Percentiles rank a stretch among this genome's conserved stretches.
These are phyloP conservation scores for Scomber japonicus DNA, from an alignment of 2,113 vertebrate genomes.

Conservation along the genomic window DNA sequence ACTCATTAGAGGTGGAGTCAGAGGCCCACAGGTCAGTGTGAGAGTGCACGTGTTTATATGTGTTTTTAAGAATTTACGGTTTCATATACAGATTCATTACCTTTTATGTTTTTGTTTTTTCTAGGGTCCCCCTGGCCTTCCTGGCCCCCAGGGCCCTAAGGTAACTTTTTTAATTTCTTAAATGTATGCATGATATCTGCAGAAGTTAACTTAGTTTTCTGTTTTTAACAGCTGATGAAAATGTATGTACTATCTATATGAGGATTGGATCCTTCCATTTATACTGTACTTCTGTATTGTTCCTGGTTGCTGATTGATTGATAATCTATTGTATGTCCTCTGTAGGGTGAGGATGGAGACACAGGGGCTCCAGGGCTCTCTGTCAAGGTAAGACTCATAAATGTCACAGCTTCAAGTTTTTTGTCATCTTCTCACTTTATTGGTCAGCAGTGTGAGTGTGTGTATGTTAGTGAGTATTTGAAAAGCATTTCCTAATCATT, in stretches of 20 bases:
- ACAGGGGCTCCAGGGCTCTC: constrained; percentile 77
- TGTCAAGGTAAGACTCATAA: constrained; percentile 76
- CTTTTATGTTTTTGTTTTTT: neutral
- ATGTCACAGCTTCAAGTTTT: neutral
- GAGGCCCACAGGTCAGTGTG: constrained; percentile 80
- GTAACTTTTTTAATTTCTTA: constrained; percentile 61
- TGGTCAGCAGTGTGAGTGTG: neutral
- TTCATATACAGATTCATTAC: neutral
- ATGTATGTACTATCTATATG: neutral
- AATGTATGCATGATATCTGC: neutral
- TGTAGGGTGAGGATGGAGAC: constrained; percentile 83
- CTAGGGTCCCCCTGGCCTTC: constrained; percentile 76
- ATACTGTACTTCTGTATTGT: neutral
- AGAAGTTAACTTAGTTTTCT: neutral
- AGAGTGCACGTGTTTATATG: neutral
- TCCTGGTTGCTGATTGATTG: neutral
- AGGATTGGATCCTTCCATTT: neutral
- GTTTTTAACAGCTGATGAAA: neutral
- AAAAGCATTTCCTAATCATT: neutral
- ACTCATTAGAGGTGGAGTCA: constrained; percentile 70
- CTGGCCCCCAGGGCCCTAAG: constrained; percentile 81
- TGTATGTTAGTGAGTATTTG: neutral
- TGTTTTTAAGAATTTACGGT: neutral
- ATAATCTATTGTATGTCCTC: constrained; percentile 16
- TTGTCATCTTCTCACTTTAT: neutral